A percentile compares a stretch with the other conserved stretches of the same genome.
These are phyloP conservation scores for Panagrolaimus sp. DNA, from an alignment of 1,140 invertebrate species.

Conservation along the genomic window DNA sequence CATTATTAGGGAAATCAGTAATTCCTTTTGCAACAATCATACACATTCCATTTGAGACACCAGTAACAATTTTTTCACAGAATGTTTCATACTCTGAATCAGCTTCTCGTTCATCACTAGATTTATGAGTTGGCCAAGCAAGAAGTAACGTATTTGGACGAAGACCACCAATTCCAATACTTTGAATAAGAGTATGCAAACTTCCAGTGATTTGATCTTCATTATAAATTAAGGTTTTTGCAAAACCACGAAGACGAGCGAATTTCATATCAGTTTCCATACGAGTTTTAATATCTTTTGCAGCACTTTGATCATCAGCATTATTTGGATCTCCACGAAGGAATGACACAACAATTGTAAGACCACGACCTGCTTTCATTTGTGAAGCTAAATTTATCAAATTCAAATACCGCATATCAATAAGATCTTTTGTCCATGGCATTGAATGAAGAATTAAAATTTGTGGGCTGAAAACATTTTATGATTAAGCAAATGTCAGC, in stretches of 20 bases:
- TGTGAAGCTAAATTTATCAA: slow-evolving; percentile 54
- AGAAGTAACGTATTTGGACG: slow-evolving; percentile 96
- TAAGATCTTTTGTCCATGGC: slow-evolving; percentile 53
- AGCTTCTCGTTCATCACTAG: slow-evolving; percentile 27
- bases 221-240: slow-evolving; percentile 52
- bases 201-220: slow-evolving; percentile 73
- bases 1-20: slow-evolving; percentile 38
- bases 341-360: slow-evolving; percentile 85
- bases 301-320: slow-evolving; percentile 39
- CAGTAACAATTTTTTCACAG: slow-evolving; percentile 48
- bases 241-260: slow-evolving; percentile 48
- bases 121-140: slow-evolving; percentile 91
- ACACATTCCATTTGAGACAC: slow-evolving; percentile 52
- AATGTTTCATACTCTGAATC: slow-evolving; percentile 55
- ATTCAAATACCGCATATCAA: slow-evolving; percentile 55
- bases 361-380: slow-evolving; percentile 67
- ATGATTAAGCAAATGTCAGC: slow-evolving; percentile 7
- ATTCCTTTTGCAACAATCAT: slow-evolving; percentile 50
- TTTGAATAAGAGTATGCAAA: slow-evolving; percentile 69
- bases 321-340: slow-evolving; percentile 67
- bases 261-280: slow-evolving; percentile 55
- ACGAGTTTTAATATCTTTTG: slow-evolving; percentile 35
- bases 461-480: slow-evolving; percentile 39
- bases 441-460: slow-evolving; percentile 54
- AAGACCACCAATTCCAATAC: slow-evolving; percentile 89